A percentile compares a stretch with the other conserved stretches of the same genome.
Evolutionary conservation across 2,888 invertebrate genomes (phyloP).

Genomic region (Parapristionchus giblindavisi): DNA sequence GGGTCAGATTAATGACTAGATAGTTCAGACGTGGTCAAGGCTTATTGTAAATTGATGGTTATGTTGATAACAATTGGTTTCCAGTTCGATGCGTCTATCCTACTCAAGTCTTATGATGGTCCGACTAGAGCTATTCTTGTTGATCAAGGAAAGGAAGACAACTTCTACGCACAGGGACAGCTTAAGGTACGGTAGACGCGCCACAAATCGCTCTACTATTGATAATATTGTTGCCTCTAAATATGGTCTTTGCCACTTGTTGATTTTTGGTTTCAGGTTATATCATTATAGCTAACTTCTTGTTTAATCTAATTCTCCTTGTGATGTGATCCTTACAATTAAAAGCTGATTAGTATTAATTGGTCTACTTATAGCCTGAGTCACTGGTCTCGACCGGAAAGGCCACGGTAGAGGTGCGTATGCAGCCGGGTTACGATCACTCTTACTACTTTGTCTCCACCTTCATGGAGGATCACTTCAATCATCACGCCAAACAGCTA

Average conservation of each 20-base stretch:
- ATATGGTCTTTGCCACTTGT: too few species aligned
- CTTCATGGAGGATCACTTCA: slow-evolving; percentile 90
- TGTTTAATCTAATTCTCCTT: too few species aligned
- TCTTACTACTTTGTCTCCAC: slow-evolving; percentile 90
- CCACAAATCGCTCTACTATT: too few species aligned
- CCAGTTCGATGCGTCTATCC: slow-evolving; percentile 87
- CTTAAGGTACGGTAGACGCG: slow-evolving; percentile 20
- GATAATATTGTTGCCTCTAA: too few species aligned
- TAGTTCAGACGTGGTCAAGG: not conserved
- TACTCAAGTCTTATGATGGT: slow-evolving; percentile 84
- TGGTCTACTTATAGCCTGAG: slow-evolving; percentile 47
- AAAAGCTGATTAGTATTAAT: too few species aligned
- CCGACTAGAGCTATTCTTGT: slow-evolving; percentile 84
- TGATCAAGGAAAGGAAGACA: slow-evolving; percentile 73
- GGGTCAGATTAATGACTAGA: not conserved
- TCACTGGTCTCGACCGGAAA: slow-evolving; percentile 41
- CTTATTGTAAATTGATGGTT: too few species aligned
- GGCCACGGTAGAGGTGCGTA: slow-evolving; percentile 41
- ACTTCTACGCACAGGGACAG: slow-evolving; percentile 40
- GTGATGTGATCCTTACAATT: too few species aligned
- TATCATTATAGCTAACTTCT: too few species aligned
- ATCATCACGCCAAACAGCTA: slow-evolving; percentile 78
- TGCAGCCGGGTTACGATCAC: slow-evolving; percentile 85
- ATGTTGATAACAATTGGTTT: slow-evolving; percentile 33
- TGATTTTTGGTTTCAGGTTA: too few species aligned